Conservation (phyloP, 1,140 invertebrate genomes). For the Calosoma granatense region DNA sequence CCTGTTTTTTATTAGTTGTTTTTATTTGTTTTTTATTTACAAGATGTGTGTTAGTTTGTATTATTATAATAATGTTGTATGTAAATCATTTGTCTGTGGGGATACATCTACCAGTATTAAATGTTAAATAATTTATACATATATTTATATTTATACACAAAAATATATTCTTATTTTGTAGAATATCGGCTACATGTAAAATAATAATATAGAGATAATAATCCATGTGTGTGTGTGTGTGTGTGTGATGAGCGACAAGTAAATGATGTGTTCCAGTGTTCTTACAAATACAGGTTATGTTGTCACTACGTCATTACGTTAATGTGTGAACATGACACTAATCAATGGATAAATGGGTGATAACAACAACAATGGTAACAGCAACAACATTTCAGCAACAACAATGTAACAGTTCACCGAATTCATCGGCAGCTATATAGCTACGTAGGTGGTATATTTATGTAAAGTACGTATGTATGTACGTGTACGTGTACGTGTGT, state of each 20-base stretch:
- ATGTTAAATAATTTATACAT: not conserved
- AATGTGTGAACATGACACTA: not conserved
- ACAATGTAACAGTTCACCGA: constrained; percentile 19
- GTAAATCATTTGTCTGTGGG: not conserved
- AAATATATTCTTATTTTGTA: not conserved
- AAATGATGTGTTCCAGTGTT: not conserved
- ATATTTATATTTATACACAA: not conserved
- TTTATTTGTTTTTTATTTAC: not conserved
- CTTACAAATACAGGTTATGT: not conserved
- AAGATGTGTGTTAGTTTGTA: not conserved
- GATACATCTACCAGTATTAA: not conserved
- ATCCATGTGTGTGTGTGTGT: not conserved
- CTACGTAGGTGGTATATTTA: constrained; percentile 13
- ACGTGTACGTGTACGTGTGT: not conserved
- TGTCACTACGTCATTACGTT: not conserved
- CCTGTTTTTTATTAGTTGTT: not conserved
- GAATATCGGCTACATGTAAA: not conserved
- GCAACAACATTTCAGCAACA: constrained; percentile 31
- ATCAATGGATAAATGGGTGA: constrained; percentile 7
- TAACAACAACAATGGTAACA: constrained; percentile 29
- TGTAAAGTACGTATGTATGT: not conserved
- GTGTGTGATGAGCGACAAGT: not conserved
- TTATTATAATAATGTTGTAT: too few relatives aligned
- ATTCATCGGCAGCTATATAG: constrained; percentile 21
- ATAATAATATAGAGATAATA: not conserved